Percentiles rank a stretch among this genome's conserved stretches.
Evolutionary conservation across 2,888 invertebrate genomes (phyloP).

Genomic region (Yponomeuta cagnagella): DNA sequence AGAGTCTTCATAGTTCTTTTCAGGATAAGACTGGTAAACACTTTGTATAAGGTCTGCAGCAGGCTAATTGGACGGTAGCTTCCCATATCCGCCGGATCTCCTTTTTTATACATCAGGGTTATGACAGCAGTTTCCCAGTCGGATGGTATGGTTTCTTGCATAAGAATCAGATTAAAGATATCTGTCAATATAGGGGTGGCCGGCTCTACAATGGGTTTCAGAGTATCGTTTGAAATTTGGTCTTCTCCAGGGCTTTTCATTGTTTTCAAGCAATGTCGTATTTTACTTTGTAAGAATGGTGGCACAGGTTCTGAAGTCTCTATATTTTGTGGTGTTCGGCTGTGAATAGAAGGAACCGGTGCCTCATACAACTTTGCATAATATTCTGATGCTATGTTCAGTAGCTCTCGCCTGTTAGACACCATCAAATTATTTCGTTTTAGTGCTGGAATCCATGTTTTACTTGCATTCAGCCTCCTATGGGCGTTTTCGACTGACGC

Average conservation of each 20-base stretch:
- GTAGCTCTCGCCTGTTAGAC: not conserved
- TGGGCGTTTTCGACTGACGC: not conserved
- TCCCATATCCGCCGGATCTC: slow-evolving; percentile 8
- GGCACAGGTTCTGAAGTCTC: not conserved
- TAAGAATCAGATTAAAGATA: slow-evolving; percentile 15
- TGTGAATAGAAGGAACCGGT: too few species aligned
- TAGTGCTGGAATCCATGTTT: slow-evolving; percentile 5
- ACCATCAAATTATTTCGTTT: not conserved
- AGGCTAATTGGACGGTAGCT: slow-evolving; percentile 12
- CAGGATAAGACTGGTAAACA: slow-evolving; percentile 10
- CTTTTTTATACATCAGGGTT: slow-evolving; percentile 14
- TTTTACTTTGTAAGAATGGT: not conserved
- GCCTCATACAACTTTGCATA: too few species aligned
- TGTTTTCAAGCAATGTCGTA: slow-evolving; percentile 6
- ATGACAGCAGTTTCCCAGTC: slow-evolving; percentile 3
- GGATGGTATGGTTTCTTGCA: not conserved
- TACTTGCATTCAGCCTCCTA: not conserved
- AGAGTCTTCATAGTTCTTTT: slow-evolving; percentile 10
- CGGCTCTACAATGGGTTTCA: slow-evolving; percentile 18
- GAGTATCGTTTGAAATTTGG: slow-evolving; percentile 16
- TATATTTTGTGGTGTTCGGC: too few species aligned
- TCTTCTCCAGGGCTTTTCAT: slow-evolving; percentile 17
- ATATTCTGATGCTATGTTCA: not conserved
- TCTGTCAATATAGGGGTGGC: slow-evolving; percentile 15
- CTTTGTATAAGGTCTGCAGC: slow-evolving; percentile 12